Percentiles rank a stretch among this genome's conserved stretches.
phyloP scores from a whole-genome alignment of 2,797 vertebrate species.

The Pangasius djambal region DNA sequence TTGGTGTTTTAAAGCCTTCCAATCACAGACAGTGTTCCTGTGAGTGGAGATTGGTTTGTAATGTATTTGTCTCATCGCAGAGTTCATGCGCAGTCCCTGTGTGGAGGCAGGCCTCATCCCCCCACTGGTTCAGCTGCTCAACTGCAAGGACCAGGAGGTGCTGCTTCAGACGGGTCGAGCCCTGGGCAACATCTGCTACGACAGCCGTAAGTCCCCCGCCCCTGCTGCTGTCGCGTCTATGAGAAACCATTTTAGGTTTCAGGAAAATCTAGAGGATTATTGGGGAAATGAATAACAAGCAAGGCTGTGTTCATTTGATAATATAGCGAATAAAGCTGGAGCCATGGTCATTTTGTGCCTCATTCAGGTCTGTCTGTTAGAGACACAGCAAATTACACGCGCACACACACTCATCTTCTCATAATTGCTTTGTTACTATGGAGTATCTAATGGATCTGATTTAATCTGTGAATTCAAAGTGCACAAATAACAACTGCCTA shows the following conservation, averaged over 20 bases:
- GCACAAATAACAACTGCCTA: conserved; percentile 21
- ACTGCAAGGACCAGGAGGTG: conserved; percentile 93
- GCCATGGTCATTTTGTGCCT: conserved; percentile 24
- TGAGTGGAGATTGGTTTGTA: not conserved
- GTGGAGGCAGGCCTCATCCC: conserved; percentile 94
- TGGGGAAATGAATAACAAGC: conserved; percentile 8
- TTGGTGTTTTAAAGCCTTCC: not conserved
- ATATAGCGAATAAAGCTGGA: not conserved
- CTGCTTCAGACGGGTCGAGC: conserved; percentile 96
- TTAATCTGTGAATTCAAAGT: conserved; percentile 24
- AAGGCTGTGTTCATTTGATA: conserved; percentile 19
- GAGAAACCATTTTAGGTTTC: conserved; percentile 19
- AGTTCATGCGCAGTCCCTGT: conserved; percentile 93
- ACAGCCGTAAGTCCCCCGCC: conserved; percentile 91
- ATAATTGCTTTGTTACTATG: conserved; percentile 41
- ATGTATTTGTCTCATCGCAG: conserved; percentile 65
- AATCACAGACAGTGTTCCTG: not conserved
- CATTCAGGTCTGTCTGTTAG: conserved; percentile 17
- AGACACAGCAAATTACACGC: conserved; percentile 15
- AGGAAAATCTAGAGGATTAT: conserved; percentile 15
- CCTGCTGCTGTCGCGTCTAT: not conserved
- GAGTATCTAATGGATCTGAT: conserved; percentile 35
- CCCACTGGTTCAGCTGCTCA: conserved; percentile 91
- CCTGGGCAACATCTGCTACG: conserved; percentile 98
- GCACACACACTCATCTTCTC: conserved; percentile 30